Evolutionary conservation across 2,797 vertebrate species (phyloP).

Genomic region (Trichosurus vulpecula): DNA sequence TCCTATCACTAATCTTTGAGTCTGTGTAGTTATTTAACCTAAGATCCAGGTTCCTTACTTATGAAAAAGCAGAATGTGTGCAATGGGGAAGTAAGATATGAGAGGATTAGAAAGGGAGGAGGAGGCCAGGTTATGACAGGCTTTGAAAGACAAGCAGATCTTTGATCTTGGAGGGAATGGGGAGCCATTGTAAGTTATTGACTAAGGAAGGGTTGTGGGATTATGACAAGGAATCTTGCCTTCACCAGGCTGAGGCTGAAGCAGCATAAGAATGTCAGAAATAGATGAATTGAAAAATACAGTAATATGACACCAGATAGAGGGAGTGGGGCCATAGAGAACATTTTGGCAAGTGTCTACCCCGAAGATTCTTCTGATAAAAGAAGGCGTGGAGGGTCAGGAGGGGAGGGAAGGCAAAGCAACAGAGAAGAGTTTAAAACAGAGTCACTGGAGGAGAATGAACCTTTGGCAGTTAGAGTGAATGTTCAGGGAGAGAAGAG

Average conservation of each 20-base stretch:
- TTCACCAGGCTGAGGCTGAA: background rate
- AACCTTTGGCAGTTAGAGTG: background rate
- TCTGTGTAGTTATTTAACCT: conserved; percentile 2
- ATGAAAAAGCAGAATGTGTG: background rate
- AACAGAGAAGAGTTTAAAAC: background rate
- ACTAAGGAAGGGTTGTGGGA: background rate
- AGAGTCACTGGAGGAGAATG: background rate
- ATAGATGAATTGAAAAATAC: background rate
- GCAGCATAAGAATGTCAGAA: background rate
- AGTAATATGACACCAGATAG: background rate
- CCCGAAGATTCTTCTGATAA: background rate
- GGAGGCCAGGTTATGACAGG: background rate
- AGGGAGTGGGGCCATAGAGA: background rate
- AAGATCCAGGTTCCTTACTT: conserved; percentile 36
- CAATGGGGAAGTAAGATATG: background rate
- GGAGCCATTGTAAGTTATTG: background rate
- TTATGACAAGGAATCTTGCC: background rate
- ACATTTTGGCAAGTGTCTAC: background rate
- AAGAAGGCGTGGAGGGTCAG: background rate
- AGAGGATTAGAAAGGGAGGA: background rate
- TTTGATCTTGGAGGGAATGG: background rate
- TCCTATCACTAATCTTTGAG: background rate
- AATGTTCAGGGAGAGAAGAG: background rate
- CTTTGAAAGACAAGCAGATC: background rate
- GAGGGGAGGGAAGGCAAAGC: background rate